Evolutionary conservation across 2,113 vertebrate species (phyloP).

Genomic region (Penelope pileata): DNA sequence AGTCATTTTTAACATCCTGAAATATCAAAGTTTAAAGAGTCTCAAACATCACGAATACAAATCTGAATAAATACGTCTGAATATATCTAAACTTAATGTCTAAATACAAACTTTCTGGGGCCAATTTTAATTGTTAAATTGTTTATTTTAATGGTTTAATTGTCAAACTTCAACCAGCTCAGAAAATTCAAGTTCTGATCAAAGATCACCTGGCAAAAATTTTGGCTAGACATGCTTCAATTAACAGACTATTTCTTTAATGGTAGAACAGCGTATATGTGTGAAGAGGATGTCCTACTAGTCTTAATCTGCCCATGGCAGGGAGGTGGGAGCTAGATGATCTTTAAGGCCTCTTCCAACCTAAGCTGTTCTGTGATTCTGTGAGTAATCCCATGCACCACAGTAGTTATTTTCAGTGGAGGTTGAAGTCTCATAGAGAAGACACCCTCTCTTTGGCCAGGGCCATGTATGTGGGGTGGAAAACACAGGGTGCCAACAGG

Average conservation of each 20-base stretch:
- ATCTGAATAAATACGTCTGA: no score
- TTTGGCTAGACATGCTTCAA: not conserved
- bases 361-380: no score
- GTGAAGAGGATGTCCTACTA: not conserved
- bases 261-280: not conserved
- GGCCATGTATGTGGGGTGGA: not conserved
- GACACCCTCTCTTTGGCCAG: not conserved
- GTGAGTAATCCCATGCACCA: no score
- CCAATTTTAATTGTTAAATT: not conserved
- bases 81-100: not conserved
- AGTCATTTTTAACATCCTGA: not conserved
- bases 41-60: not conserved
- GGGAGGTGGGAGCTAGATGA: no score
- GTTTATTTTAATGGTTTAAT: no score
- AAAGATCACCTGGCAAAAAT: not conserved
- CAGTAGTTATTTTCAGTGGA: not conserved
- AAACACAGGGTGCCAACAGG: not conserved
- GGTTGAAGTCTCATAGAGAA: not conserved
- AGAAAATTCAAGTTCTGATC: not conserved
- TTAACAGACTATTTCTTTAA: not conserved
- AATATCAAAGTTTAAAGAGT: not conserved
- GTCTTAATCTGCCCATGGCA: not conserved
- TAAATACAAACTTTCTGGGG: not conserved
- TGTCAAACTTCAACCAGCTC: not conserved
- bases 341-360: no score